Conservation (phyloP, 2,797 vertebrate species). For the Lateolabrax maculatus region DNA sequence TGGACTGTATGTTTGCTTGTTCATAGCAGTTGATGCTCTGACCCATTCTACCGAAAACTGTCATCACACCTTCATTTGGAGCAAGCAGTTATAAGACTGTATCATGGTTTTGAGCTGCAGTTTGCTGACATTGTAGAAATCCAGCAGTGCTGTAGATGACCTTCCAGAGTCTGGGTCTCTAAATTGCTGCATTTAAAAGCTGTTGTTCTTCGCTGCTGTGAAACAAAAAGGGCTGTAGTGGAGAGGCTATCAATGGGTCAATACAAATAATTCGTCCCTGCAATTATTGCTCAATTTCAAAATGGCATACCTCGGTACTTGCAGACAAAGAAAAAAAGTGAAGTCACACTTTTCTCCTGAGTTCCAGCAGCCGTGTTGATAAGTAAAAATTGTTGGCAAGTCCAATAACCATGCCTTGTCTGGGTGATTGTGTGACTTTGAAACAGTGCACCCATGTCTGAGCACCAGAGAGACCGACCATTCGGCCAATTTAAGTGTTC, state of each 20-base stretch:
- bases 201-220: conserved; percentile 46
- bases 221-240: conserved; percentile 43
- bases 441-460: background rate
- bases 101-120: conserved; percentile 14
- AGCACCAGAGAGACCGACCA: background rate
- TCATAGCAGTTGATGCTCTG: conserved; percentile 5
- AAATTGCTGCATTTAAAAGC: conserved; percentile 58
- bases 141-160: conserved; percentile 35
- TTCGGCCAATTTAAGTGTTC: background rate
- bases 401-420: background rate
- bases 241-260: conserved; percentile 36
- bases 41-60: background rate
- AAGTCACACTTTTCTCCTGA: conserved; percentile 6
- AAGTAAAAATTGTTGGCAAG: conserved; percentile 6
- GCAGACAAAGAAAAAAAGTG: conserved; percentile 23
- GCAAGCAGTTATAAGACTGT: conserved; percentile 14
- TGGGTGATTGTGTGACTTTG: background rate
- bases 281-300: conserved; percentile 54
- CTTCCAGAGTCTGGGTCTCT: conserved; percentile 45
- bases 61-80: conserved; percentile 7
- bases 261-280: conserved; percentile 35
- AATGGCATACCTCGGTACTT: conserved; percentile 20
- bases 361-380: background rate
- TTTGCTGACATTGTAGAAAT: conserved; percentile 41
- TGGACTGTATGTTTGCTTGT: background rate